A percentile compares a stretch with the other conserved stretches of the same genome.
These are phyloP conservation scores for Drosophila guanche DNA, from an alignment of 1,140 invertebrate species.

Conservation along the genomic window DNA sequence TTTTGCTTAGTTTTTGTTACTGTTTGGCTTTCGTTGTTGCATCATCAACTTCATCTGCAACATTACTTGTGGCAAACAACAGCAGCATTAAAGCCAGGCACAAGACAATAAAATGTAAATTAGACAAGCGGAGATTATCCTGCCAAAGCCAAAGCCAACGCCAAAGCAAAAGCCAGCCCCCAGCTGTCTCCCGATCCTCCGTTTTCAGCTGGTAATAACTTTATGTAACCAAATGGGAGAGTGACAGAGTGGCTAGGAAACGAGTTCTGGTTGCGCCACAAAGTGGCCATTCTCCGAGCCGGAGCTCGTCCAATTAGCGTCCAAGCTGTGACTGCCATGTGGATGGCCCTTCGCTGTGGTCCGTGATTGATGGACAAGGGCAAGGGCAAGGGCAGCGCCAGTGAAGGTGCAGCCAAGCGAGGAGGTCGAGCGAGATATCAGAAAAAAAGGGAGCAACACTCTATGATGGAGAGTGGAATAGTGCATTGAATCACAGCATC, in stretches of 20 bases:
- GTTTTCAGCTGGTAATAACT: conserved; percentile 37
- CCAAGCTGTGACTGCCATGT: conserved; percentile 8
- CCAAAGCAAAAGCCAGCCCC: neutral
- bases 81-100: conserved; percentile 26
- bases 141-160: conserved; percentile 41
- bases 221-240: conserved; percentile 58
- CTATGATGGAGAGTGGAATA: no score
- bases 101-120: conserved; percentile 68
- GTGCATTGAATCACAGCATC: conserved; percentile 15
- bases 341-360: conserved; percentile 2
- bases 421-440: neutral
- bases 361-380: conserved; percentile 32
- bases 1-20: conserved; percentile 19
- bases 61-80: conserved; percentile 14
- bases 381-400: conserved; percentile 6
- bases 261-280: conserved; percentile 48
- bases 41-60: conserved; percentile 42
- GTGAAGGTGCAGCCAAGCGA: neutral
- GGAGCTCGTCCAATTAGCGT: conserved; percentile 32
- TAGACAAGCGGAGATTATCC: conserved; percentile 58
- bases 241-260: conserved; percentile 26
- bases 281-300: neutral
- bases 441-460: neutral
- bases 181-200: neutral
- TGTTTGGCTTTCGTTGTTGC: conserved; percentile 30